phyloP scores from a whole-genome alignment of 2,888 invertebrate genomes.

The Drosophila diplacantha region DNA sequence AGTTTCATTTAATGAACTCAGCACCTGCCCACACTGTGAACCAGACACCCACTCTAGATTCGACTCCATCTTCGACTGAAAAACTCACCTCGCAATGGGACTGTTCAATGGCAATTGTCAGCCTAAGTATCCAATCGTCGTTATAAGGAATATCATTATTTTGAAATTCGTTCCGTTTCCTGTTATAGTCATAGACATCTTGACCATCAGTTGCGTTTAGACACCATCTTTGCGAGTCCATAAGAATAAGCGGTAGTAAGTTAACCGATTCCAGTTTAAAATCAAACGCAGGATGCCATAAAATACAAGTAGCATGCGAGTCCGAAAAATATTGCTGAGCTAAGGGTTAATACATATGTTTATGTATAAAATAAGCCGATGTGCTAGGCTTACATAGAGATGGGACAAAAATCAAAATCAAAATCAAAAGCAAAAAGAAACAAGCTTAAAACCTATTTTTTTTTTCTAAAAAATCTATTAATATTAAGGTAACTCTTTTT shows the following conservation, averaged over 20 bases:
- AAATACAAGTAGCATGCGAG: conserved; percentile 52
- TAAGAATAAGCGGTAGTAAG: conserved; percentile 32
- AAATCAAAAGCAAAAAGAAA: background rate
- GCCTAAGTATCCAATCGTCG: conserved; percentile 50
- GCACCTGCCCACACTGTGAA: conserved; percentile 45
- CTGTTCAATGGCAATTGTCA: conserved; percentile 58
- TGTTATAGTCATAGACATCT: conserved; percentile 37
- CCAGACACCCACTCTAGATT: conserved; percentile 39
- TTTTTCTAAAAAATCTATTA: background rate
- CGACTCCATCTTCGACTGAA: conserved; percentile 30
- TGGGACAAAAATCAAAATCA: background rate
- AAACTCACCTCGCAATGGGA: conserved; percentile 58
- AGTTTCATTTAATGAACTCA: conserved; percentile 7
- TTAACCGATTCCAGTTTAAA: conserved; percentile 28
- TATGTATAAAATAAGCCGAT: background rate
- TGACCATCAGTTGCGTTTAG: conserved; percentile 1
- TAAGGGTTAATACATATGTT: conserved; percentile 21
- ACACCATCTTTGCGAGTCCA: conserved; percentile 47
- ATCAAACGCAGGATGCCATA: conserved; percentile 55
- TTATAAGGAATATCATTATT: conserved; percentile 25
- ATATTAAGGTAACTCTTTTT: too few species aligned
- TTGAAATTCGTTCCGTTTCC: conserved; percentile 40
- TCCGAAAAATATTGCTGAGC: conserved; percentile 48
- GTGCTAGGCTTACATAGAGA: too few species aligned
- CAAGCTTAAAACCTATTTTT: background rate